Percentiles rank a stretch among this genome's conserved stretches.
Evolutionary conservation across 2,797 vertebrate species (phyloP).

Genomic region (Fundulus diaphanus): DNA sequence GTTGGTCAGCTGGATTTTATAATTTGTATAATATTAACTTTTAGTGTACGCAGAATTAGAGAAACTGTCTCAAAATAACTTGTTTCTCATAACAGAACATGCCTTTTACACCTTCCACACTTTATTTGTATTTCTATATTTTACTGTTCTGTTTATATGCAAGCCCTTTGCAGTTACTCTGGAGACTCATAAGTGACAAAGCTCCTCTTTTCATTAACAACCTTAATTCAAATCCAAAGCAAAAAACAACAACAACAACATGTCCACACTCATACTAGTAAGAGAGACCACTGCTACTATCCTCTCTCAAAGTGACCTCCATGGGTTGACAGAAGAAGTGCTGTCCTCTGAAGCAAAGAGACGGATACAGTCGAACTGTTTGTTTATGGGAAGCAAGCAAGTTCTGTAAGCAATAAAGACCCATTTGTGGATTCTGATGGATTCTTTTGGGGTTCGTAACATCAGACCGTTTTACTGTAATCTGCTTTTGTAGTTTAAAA

Average conservation of each 20-base stretch:
- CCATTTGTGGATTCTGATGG: not conserved
- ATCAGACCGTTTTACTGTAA: not conserved
- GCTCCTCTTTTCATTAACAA: not conserved
- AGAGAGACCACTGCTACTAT: no score
- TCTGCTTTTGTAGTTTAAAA: not conserved
- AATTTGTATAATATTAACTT: not conserved
- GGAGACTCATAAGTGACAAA: no score
- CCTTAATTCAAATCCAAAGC: no score
- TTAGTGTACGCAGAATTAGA: no score
- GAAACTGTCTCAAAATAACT: no score
- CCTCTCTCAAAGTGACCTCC: not conserved
- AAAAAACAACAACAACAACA: not conserved
- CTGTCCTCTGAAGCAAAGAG: not conserved
- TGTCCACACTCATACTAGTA: not conserved
- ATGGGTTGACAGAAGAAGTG: not conserved
- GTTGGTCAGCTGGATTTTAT: no score
- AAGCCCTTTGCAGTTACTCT: no score
- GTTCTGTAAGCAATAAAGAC: not conserved
- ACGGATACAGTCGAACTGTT: not conserved
- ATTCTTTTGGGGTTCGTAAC: no score
- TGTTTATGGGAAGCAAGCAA: not conserved
- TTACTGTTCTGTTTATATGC: no score
- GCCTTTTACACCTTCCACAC: no score
- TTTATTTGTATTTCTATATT: no score
- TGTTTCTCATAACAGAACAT: no score